phyloP scores from a whole-genome alignment of 2,797 vertebrate genomes.

The Neosalanx taihuensis region DNA sequence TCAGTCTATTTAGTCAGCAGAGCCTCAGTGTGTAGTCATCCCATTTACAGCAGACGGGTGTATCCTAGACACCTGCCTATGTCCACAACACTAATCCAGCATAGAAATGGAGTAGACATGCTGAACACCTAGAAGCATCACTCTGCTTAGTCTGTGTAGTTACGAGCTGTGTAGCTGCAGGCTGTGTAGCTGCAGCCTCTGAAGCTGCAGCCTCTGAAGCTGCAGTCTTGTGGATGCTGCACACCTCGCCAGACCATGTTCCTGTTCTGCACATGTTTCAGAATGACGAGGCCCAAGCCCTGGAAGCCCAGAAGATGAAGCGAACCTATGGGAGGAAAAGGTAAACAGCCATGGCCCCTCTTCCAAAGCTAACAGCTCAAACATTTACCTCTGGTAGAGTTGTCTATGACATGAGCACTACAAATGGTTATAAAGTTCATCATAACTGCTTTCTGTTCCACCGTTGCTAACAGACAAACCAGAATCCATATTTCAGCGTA shows the following conservation, averaged over 20 bases:
- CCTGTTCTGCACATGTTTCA: slow-evolving; percentile 53
- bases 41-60: too few relatives aligned
- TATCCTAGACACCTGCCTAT: too few relatives aligned
- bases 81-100: too few relatives aligned
- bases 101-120: too few relatives aligned
- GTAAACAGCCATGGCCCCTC: slow-evolving; percentile 41
- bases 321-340: slow-evolving; percentile 63
- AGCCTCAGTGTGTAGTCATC: too few relatives aligned
- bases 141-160: too few relatives aligned
- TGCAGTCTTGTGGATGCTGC: not conserved
- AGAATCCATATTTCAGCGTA: not conserved
- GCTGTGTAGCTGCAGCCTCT: too few relatives aligned
- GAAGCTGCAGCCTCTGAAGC: not conserved
- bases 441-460: not conserved
- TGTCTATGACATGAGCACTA: too few relatives aligned
- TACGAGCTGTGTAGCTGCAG: too few relatives aligned
- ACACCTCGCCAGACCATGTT: not conserved
- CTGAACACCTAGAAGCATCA: too few relatives aligned
- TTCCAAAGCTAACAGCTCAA: not conserved
- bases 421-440: too few relatives aligned
- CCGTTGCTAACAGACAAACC: not conserved
- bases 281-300: slow-evolving; percentile 50
- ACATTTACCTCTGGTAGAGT: not conserved
- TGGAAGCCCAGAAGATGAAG: slow-evolving; percentile 61
- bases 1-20: too few relatives aligned